A percentile compares a stretch with the other conserved stretches of the same genome.
Evolutionary conservation across 2,888 invertebrate genomes (phyloP).

Genomic region (Nasonovia ribisnigri): DNA sequence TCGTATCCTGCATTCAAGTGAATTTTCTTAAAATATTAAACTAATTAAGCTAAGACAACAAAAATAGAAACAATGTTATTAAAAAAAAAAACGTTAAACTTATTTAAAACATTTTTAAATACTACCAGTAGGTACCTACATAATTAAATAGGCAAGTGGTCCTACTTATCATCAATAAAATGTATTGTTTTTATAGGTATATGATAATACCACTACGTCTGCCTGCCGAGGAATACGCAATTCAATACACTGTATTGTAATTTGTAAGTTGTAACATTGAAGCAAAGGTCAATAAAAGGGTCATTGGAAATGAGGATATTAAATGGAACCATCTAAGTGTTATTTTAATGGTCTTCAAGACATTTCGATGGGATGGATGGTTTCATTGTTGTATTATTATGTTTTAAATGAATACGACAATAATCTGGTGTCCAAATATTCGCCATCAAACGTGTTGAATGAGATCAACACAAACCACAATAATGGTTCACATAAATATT

Average conservation of each 20-base stretch:
- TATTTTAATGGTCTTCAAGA: conserved; percentile 16
- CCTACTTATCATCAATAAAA: not conserved
- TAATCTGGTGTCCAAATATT: not conserved
- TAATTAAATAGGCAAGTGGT: not conserved
- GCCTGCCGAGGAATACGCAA: not conserved
- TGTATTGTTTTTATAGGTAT: not conserved
- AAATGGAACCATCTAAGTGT: not conserved
- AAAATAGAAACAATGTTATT: not conserved
- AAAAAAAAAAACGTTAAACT: not conserved
- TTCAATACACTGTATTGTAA: conserved; percentile 19
- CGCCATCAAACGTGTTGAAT: not conserved
- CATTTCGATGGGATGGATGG: not conserved
- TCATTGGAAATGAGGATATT: not conserved
- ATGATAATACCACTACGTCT: not conserved
- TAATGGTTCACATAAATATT: not conserved
- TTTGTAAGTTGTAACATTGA: too few species aligned
- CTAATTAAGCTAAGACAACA: not conserved
- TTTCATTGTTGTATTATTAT: conserved; percentile 11
- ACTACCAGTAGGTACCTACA: not conserved
- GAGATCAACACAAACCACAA: not conserved
- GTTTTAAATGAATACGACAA: not conserved
- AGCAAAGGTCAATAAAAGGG: conserved; percentile 29
- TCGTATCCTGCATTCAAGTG: not conserved
- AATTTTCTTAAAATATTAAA: not conserved
- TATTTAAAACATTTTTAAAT: not conserved